Evolutionary conservation across 2,797 vertebrate genomes (phyloP).

Genomic region (Neopelma chrysocephalum): DNA sequence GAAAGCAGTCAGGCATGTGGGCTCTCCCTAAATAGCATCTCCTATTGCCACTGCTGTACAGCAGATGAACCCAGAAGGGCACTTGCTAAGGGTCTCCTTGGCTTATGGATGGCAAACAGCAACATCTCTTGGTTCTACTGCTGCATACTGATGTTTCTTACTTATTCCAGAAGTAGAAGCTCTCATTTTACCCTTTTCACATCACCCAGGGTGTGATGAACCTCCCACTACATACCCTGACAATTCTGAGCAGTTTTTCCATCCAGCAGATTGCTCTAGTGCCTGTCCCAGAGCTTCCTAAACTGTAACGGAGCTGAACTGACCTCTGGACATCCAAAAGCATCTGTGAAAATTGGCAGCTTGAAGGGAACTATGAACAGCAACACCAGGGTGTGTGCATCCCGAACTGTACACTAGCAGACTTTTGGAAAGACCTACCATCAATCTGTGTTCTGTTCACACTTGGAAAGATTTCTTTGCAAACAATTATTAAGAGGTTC

Average conservation of each 20-base stretch:
- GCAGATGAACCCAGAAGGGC: neutral
- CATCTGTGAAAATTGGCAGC: constrained; percentile 54
- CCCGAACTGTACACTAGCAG: neutral
- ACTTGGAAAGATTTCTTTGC: neutral
- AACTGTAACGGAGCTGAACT: neutral
- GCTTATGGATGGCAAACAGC: neutral
- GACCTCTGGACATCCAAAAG: neutral
- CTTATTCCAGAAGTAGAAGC: neutral
- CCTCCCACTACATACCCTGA: neutral
- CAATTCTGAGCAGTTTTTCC: neutral
- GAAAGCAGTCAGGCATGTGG: neutral
- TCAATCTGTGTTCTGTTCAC: neutral
- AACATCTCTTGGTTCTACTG: neutral
- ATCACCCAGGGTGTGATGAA: neutral
- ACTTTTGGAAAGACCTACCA: constrained; percentile 8
- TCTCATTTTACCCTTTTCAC: neutral
- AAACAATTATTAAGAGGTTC: neutral
- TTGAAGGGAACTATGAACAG: neutral
- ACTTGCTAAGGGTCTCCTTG: rapidly evolving
- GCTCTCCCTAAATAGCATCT: neutral
- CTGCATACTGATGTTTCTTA: neutral
- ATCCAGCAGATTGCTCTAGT: neutral
- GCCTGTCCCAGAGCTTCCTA: neutral
- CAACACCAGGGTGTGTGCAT: neutral
- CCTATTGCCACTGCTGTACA: neutral